Evolutionary conservation across 1,140 invertebrate genomes (phyloP).

Genomic region (Formica selysi): DNA sequence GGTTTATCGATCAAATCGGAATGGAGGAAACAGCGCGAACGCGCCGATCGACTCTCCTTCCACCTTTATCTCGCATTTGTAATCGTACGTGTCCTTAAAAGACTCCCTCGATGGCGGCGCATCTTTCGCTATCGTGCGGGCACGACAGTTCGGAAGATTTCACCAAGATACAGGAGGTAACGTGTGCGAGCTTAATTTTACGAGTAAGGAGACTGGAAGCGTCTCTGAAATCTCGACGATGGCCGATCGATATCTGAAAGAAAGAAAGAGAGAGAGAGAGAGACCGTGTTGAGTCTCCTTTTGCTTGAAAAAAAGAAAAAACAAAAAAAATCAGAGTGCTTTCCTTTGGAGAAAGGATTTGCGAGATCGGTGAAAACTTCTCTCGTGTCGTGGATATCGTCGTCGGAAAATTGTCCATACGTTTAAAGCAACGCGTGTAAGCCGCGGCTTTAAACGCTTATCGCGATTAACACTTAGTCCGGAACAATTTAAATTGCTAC

Average conservation of each 20-base stretch:
- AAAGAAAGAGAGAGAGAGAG: background rate
- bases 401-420: conserved; percentile 40
- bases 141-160: conserved; percentile 54
- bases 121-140: conserved; percentile 30
- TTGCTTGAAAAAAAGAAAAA: background rate
- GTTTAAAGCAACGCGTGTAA: conserved; percentile 58
- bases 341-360: conserved; percentile 10
- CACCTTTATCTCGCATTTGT: conserved; percentile 50
- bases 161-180: conserved; percentile 52
- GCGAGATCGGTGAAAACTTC: conserved; percentile 37
- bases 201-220: conserved; percentile 28
- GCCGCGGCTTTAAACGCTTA: conserved; percentile 54
- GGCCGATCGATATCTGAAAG: conserved; percentile 45
- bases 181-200: conserved; percentile 62
- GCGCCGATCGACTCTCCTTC: background rate
- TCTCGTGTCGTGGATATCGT: conserved; percentile 39
- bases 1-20: conserved; percentile 58
- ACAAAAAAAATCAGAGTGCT: conserved; percentile 1
- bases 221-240: conserved; percentile 38
- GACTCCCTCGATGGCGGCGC: conserved; percentile 21
- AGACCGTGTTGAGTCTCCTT: background rate
- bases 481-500: conserved; percentile 48
- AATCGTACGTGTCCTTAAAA: conserved; percentile 60
- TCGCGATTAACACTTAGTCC: conserved; percentile 59
- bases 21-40: background rate